Evolutionary conservation across 2,888 invertebrate genomes (phyloP), one percentile per base, ranked within the genome.

Genomic region (Bombyx huttoni): DNA sequence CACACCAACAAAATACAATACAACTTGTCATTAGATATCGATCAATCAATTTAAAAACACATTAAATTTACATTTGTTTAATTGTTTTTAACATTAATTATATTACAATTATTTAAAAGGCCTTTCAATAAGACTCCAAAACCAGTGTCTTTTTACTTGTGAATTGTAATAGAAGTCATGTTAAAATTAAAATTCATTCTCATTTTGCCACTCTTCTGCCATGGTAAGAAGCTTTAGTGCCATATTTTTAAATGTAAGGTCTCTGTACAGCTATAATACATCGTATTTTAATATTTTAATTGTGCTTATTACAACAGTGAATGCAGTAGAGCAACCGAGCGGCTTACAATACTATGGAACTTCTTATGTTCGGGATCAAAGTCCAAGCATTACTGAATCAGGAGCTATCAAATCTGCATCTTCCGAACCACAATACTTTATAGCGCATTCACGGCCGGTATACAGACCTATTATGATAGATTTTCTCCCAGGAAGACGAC

Each of bases 161-260:
- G 46, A 35, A 34, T 49, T 33, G 14, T 45, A 8, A 13, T 8
- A 24, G 24, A 48, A 49, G 56, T 58, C 33, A 47, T 67, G 66
- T 53, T 62, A 52, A 53, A 57, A 50, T 52, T 51, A 34, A 62
- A 66, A 54, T 49, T 71, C 49, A 51, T 76, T 51, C 58, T 71
- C 35, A 33, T 40, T 7, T 48, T 72, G 34, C 62, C 64, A 3
- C 53, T 75, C 14, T 51, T 71, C 9, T 59, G 59, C 3, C 59
- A 63, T 49, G 75, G 78, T 77, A 58, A 70, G 77, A 60, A 58
- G 46, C 49, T 60, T 61, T 49, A 56, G 58, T 14, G 48, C 51
- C 47, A 33, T 46, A 51, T 54, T 49, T 54, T 49, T 49, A 49
- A 13, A 58, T 58, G n/a, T 45, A 24, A 24, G 2, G 24, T 24